phyloP scores from a whole-genome alignment of 2,888 invertebrate species.

The Allophyes oxyacanthae region DNA sequence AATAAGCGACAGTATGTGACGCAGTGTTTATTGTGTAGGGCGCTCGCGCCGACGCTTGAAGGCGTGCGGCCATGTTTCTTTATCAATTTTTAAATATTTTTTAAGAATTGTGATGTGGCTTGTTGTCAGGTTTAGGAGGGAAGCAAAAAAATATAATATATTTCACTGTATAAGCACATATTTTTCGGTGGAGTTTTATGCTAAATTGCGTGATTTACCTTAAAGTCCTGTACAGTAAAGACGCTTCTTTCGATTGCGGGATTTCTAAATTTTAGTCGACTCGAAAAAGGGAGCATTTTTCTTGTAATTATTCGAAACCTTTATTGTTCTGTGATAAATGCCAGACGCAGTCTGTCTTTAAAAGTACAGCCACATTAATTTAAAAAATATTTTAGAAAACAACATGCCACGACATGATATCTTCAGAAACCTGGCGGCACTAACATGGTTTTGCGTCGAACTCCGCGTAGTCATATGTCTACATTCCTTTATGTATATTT shows the following conservation, averaged over 20 bases:
- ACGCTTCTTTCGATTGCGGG: conserved; percentile 12
- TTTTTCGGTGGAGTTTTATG: conserved; percentile 1
- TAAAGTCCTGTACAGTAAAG: background rate
- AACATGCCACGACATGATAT: conserved; percentile 36
- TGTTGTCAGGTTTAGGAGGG: conserved; percentile 14
- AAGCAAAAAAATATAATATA: conserved; percentile 7
- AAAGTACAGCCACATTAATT: conserved; percentile 29
- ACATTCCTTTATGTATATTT: conserved; percentile 78
- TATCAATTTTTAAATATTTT: conserved; percentile 24
- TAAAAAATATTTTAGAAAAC: conserved; percentile 6
- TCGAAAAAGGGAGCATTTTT: conserved; percentile 8
- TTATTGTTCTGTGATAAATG: conserved; percentile 39
- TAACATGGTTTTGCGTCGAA: conserved; percentile 45
- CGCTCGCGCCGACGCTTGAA: conserved; percentile 76
- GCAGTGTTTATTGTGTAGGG: conserved; percentile 62
- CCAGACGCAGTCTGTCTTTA: conserved; percentile 35
- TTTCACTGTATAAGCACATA: conserved; percentile 4
- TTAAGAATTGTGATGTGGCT: conserved; percentile 43
- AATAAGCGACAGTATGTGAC: conserved; percentile 58
- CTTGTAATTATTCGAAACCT: conserved; percentile 16
- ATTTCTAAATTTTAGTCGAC: conserved; percentile 33
- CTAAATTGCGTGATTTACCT: conserved; percentile 27
- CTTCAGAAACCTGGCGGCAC: conserved; percentile 64
- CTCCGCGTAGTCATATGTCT: conserved; percentile 59
- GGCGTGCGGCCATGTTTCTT: conserved; percentile 83